Conservation (phyloP, 2,888 invertebrate species). For the Tribolium freemani region DNA sequence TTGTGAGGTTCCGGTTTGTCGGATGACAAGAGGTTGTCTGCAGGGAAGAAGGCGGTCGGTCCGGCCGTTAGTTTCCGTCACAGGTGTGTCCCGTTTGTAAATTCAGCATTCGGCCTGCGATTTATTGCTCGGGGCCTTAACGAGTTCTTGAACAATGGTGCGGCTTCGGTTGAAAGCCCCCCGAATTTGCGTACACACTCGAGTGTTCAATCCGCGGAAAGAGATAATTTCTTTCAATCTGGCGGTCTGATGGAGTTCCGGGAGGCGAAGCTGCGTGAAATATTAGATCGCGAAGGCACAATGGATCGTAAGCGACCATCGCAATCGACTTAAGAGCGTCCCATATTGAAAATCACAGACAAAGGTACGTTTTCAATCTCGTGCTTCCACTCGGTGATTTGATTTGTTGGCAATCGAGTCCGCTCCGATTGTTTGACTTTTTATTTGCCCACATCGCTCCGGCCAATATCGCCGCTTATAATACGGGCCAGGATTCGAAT, state of each 20-base stretch:
- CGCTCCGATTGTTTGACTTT: conserved; percentile 59
- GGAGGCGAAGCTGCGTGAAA: conserved; percentile 56
- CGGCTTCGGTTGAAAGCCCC: conserved; percentile 6
- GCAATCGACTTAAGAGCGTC: conserved; percentile 58
- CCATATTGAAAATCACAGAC: conserved; percentile 62
- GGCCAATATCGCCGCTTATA: conserved; percentile 33
- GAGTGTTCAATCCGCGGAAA: conserved; percentile 32
- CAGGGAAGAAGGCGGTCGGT: conserved; percentile 4
- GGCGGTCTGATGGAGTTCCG: conserved; percentile 52
- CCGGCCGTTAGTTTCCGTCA: conserved; percentile 49
- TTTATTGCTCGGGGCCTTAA: conserved; percentile 28
- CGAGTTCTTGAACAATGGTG: conserved; percentile 39
- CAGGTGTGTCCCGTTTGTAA: conserved; percentile 53
- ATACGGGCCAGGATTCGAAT: conserved; percentile 42
- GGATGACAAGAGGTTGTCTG: conserved; percentile 26
- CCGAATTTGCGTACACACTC: conserved; percentile 37
- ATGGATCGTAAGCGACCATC: conserved; percentile 58
- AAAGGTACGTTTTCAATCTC: conserved; percentile 62
- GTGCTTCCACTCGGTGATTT: conserved; percentile 58
- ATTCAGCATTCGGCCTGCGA: conserved; percentile 49
- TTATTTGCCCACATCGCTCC: conserved; percentile 51
- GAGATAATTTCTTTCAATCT: conserved; percentile 55
- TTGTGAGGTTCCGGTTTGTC: conserved; percentile 4
- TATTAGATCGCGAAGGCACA: conserved; percentile 59
- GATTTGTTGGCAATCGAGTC: conserved; percentile 62